Conservation (phyloP, 2,113 vertebrate species). For the Chamaea fasciata region DNA sequence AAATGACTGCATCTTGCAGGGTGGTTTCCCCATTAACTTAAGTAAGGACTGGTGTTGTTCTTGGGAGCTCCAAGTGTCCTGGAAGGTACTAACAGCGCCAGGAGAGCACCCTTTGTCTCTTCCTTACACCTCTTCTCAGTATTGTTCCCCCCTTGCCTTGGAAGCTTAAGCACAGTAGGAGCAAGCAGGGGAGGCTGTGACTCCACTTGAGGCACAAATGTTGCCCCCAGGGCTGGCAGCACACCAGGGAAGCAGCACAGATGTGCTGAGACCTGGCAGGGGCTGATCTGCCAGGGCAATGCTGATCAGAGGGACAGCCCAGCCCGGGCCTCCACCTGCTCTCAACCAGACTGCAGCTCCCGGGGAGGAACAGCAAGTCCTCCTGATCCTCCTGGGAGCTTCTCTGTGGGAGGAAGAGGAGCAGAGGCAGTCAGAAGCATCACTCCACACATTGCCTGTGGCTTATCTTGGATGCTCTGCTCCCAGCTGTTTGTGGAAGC, state of each 20-base stretch:
- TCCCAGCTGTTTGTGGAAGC: neutral
- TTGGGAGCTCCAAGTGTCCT: neutral
- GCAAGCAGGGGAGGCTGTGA: neutral
- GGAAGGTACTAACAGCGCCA: neutral
- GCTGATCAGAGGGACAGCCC: neutral
- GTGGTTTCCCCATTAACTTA: neutral
- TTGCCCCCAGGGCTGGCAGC: neutral
- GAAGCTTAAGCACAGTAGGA: neutral
- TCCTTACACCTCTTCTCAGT: neutral
- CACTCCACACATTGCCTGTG: neutral
- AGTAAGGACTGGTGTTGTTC: neutral
- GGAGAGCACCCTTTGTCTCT: neutral
- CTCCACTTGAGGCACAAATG: neutral
- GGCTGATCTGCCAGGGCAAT: neutral
- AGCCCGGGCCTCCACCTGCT: accelerated
- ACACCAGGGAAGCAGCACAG: neutral
- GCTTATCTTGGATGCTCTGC: neutral
- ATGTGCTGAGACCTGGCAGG: neutral
- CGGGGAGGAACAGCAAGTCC: neutral
- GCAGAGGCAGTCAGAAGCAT: neutral
- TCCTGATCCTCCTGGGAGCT: neutral
- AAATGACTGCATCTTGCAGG: accelerated
- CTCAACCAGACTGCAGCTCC: neutral
- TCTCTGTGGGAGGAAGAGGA: neutral
- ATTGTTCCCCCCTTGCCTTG: neutral